Evolutionary conservation across 2,797 vertebrate species (phyloP).

Genomic region (Distichodus sexfasciatus): DNA sequence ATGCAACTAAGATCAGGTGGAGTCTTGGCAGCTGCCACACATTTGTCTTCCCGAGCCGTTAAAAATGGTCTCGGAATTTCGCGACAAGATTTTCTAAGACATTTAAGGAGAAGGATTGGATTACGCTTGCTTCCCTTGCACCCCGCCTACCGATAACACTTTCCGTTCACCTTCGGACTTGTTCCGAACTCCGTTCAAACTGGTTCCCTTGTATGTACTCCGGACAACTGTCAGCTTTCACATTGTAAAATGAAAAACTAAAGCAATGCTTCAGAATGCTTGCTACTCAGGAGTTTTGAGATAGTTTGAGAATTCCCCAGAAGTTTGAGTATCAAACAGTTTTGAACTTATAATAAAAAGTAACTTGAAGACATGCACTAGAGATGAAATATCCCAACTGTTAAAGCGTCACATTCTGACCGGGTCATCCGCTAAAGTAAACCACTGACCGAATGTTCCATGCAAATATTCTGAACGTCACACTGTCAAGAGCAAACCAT

Average conservation of each 20-base stretch:
- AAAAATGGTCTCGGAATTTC: conserved; percentile 74
- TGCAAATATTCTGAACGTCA: background rate
- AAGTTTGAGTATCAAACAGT: too few relatives aligned
- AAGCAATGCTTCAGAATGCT: too few relatives aligned
- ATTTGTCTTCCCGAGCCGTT: conserved; percentile 76
- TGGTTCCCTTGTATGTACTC: background rate
- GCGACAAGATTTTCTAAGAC: conserved; percentile 68
- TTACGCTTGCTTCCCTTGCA: conserved; percentile 57
- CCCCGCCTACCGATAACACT: conserved; percentile 44
- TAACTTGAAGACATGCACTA: background rate
- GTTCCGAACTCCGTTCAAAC: background rate
- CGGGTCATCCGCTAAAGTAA: conserved; percentile 49
- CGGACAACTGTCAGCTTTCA: too few relatives aligned
- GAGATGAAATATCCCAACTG: conserved; percentile 55
- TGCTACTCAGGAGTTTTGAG: too few relatives aligned
- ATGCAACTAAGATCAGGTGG: conserved; percentile 56
- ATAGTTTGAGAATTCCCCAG: too few relatives aligned
- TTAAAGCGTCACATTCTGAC: conserved; percentile 59
- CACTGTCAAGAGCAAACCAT: background rate
- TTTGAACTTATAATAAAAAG: too few relatives aligned
- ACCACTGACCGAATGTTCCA: conserved; percentile 24
- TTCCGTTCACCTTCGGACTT: conserved; percentile 45
- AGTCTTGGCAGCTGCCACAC: conserved; percentile 73
- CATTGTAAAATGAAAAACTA: too few relatives aligned
- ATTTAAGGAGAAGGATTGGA: conserved; percentile 70